Conservation (phyloP, 2,888 invertebrate species). For the Habrosyne pyritoides region DNA sequence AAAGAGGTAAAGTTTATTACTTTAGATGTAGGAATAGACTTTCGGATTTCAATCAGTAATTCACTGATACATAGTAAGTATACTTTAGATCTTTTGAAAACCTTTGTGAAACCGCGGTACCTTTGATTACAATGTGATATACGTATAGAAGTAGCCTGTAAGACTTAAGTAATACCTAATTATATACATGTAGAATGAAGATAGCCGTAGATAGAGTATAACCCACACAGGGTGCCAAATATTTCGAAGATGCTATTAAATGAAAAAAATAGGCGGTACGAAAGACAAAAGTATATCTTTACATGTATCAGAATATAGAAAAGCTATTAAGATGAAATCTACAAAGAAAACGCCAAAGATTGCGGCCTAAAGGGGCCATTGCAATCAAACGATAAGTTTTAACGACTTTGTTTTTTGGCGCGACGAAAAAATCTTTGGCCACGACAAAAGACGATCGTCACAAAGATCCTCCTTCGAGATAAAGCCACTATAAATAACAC, state of each 20-base stretch:
- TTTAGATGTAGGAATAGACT: too few species aligned
- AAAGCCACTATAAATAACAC: slow-evolving; percentile 77
- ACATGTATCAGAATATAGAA: slow-evolving; percentile 43
- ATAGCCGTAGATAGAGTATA: too few species aligned
- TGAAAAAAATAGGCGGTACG: slow-evolving; percentile 23
- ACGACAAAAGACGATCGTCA: slow-evolving; percentile 70
- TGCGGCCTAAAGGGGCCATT: slow-evolving; percentile 50
- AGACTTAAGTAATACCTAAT: too few species aligned
- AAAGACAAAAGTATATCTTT: slow-evolving; percentile 35
- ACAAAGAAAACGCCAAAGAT: slow-evolving; percentile 73
- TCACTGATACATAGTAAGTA: too few species aligned
- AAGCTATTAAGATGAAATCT: slow-evolving; percentile 73
- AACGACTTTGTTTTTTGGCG: slow-evolving; percentile 67
- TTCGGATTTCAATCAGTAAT: too few species aligned
- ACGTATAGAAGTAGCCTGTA: too few species aligned
- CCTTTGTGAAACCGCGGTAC: too few species aligned
- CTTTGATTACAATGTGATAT: too few species aligned
- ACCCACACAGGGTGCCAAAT: not conserved
- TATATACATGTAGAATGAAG: too few species aligned
- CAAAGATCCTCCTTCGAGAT: slow-evolving; percentile 62
- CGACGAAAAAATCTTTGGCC: slow-evolving; percentile 64
- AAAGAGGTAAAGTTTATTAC: too few species aligned
- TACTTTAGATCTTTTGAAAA: too few species aligned
- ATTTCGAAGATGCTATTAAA: not conserved
- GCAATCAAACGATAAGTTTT: slow-evolving; percentile 57